These are phyloP conservation scores for Hippopotamus amphibius DNA, from an alignment of 2,113 vertebrate genomes.

Conservation along the genomic window DNA sequence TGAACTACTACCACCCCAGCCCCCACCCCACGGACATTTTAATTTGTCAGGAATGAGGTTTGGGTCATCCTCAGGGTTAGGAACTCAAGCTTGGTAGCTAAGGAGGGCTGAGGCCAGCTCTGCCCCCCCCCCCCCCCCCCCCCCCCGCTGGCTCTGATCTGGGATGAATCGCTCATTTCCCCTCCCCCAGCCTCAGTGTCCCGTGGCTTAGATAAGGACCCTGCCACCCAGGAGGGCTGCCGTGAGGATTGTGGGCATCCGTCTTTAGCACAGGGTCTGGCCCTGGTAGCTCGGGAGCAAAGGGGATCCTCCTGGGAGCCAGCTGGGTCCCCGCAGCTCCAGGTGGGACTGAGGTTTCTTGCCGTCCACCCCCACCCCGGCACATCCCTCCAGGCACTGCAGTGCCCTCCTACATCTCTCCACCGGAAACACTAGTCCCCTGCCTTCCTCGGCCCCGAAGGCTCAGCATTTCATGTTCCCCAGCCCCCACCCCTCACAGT, in stretches of 20 bases:
- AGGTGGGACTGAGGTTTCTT: neutral
- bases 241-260: fast-evolving
- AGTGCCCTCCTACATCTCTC: neutral
- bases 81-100: neutral
- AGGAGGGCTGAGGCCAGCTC: neutral
- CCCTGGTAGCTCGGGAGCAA: neutral
- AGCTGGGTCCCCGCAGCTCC: neutral
- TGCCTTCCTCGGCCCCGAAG: neutral
- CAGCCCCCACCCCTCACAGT: too few species aligned
- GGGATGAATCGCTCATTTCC: fast-evolving
- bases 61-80: neutral
- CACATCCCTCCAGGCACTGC: too few species aligned
- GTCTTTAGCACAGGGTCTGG: neutral
- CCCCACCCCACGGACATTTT: neutral
- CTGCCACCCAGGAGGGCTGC: fast-evolving
- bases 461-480: neutral
- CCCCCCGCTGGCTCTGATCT: fast-evolving
- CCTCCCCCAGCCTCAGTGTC: neutral
- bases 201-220: neutral
- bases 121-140: too few species aligned
- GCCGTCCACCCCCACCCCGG: neutral
- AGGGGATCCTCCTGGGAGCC: neutral
- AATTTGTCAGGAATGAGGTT: neutral
- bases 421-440: neutral
- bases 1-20: neutral